These are phyloP conservation scores for Bombus balteatus DNA, from an alignment of 1,140 invertebrate species.

Conservation along the genomic window DNA sequence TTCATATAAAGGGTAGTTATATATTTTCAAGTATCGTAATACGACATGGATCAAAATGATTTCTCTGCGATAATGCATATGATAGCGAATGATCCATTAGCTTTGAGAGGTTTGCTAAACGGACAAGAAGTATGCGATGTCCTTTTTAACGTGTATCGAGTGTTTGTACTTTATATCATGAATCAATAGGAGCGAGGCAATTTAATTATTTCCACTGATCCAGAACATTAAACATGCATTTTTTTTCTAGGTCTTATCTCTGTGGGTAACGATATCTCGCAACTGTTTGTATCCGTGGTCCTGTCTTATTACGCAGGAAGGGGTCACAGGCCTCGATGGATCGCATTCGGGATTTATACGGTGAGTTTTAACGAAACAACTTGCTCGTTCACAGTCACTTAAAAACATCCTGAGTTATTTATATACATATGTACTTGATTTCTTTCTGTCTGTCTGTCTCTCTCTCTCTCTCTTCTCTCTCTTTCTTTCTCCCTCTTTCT, in stretches of 20 bases:
- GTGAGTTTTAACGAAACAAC: constrained; percentile 73
- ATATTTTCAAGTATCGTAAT: background rate
- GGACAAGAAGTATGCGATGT: background rate
- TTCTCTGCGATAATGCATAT: background rate
- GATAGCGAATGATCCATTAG: background rate
- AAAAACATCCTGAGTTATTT: background rate
- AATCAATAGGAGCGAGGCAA: constrained; percentile 1
- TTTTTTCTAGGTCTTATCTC: constrained; percentile 85
- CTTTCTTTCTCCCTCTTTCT: too few species aligned
- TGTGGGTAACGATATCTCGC: constrained; percentile 87
- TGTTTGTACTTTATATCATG: constrained; percentile 5
- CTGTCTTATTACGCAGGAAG: constrained; percentile 87
- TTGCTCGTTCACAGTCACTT: background rate
- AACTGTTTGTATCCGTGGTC: constrained; percentile 84
- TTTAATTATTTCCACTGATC: constrained; percentile 2
- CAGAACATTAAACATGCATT: background rate
- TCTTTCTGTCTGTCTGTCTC: background rate
- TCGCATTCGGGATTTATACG: constrained; percentile 87
- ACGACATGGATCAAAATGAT: background rate
- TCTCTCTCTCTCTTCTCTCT: background rate
- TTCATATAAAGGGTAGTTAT: background rate
- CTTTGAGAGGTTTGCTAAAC: background rate
- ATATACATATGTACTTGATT: background rate
- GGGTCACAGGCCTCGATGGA: constrained; percentile 88
- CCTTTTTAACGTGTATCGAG: background rate